These are phyloP conservation scores for Incurvaria masculella DNA, from an alignment of 2,888 invertebrate species.

Conservation along the genomic window DNA sequence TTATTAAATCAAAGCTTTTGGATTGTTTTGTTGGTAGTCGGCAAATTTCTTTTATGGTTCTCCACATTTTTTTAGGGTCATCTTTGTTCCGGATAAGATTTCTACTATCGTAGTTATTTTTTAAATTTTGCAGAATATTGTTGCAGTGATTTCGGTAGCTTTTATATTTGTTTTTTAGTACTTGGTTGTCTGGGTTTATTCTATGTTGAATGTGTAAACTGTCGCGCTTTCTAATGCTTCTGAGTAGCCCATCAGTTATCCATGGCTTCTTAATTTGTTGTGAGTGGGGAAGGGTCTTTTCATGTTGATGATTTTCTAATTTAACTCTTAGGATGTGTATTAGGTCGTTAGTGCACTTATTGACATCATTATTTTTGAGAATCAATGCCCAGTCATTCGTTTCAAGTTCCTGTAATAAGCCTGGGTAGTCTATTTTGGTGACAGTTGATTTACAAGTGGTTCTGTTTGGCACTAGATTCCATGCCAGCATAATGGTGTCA, in stretches of 20 bases:
- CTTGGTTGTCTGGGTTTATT: not conserved
- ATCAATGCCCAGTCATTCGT: not conserved
- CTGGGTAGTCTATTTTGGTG: not conserved
- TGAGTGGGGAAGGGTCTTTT: not conserved
- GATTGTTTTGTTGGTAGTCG: not conserved
- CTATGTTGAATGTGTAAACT: not conserved
- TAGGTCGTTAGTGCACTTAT: not conserved
- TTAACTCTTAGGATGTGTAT: not conserved
- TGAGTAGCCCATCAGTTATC: conserved; percentile 2
- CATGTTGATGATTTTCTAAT: not conserved
- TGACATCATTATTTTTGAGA: not conserved
- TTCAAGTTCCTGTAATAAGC: not conserved
- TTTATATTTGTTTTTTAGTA: not conserved
- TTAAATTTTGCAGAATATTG: not conserved
- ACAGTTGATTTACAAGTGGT: not conserved
- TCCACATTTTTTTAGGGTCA: conserved; percentile 1
- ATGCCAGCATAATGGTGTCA: not conserved
- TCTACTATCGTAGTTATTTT: not conserved
- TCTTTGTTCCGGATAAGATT: not conserved
- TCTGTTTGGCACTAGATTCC: not conserved
- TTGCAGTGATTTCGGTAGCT: conserved; percentile 4
- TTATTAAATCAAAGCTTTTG: not conserved
- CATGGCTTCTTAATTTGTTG: not conserved
- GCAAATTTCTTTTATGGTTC: not conserved
- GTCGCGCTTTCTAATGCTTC: not conserved